Conservation (phyloP, 2,797 vertebrate species). For the Hoplostethus atlanticus region DNA sequence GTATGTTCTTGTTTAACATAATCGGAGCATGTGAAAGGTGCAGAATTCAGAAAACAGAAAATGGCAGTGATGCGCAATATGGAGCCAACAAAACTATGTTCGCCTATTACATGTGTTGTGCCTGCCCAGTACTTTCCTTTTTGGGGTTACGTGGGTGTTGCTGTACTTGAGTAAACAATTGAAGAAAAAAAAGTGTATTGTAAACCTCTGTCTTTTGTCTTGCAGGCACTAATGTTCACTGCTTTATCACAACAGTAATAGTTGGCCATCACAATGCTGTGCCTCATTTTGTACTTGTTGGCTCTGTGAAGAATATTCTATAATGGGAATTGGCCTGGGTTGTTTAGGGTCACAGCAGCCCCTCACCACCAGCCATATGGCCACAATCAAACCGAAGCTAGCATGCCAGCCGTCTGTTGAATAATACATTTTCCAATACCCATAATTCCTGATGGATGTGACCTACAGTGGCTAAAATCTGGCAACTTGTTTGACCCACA, state of each 20-base stretch:
- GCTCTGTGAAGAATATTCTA: conserved; percentile 66
- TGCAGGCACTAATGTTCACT: conserved; percentile 65
- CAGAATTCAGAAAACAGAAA: neutral
- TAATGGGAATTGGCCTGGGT: conserved; percentile 65
- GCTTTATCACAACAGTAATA: neutral
- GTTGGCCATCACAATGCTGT: neutral
- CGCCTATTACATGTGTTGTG: neutral
- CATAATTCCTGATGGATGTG: conserved; percentile 66
- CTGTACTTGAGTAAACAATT: neutral
- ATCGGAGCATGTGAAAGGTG: neutral
- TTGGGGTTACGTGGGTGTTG: neutral
- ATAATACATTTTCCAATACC: conserved; percentile 60
- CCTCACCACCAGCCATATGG: conserved; percentile 77
- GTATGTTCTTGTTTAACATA: no score
- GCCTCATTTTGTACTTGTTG: conserved; percentile 55
- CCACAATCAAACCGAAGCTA: conserved; percentile 72
- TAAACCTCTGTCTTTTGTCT: conserved; percentile 54
- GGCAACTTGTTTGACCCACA: conserved; percentile 45
- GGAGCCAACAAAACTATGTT: neutral
- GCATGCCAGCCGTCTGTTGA: conserved; percentile 75
- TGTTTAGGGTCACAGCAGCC: conserved; percentile 69
- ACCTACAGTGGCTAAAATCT: conserved; percentile 49
- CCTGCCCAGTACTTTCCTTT: neutral
- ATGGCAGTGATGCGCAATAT: neutral
- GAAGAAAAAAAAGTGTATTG: neutral